These are phyloP conservation scores for Calycopis cecrops DNA, from an alignment of 1,140 invertebrate genomes.

Conservation along the genomic window DNA sequence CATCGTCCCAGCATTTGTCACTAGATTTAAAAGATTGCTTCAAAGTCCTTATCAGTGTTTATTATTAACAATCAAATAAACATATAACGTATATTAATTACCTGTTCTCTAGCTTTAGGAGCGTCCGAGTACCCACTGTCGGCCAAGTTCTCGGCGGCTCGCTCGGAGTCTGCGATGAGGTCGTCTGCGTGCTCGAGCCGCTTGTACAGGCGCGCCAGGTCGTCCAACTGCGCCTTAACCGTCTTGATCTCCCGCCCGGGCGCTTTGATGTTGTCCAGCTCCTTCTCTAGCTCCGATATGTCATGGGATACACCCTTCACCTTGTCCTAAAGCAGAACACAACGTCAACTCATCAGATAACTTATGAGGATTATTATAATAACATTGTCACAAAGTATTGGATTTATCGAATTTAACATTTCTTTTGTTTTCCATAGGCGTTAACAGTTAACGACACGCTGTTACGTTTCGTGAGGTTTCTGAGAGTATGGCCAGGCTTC, in stretches of 20 bases:
- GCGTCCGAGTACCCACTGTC: slow-evolving; percentile 90
- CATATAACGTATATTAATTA: slow-evolving; percentile 19
- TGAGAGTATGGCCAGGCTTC: too few relatives aligned
- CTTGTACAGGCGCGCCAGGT: slow-evolving; percentile 81
- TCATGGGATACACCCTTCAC: slow-evolving; percentile 86
- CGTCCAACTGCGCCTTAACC: slow-evolving; percentile 89
- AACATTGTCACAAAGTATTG: too few relatives aligned
- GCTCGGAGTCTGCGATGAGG: slow-evolving; percentile 82
- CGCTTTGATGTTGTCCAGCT: slow-evolving; percentile 89
- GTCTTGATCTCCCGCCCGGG: slow-evolving; percentile 91
- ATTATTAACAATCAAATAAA: not conserved
- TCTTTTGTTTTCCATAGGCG: too few relatives aligned
- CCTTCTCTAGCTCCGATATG: slow-evolving; percentile 86
- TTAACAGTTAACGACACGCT: too few relatives aligned
- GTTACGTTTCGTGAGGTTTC: too few relatives aligned
- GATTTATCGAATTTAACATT: too few relatives aligned
- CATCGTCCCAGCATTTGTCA: too few relatives aligned
- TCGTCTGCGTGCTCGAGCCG: slow-evolving; percentile 82
- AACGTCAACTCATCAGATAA: too few relatives aligned
- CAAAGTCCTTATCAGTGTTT: too few relatives aligned
- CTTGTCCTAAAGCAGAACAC: slow-evolving; percentile 77
- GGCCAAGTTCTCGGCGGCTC: slow-evolving; percentile 84
- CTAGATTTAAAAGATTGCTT: too few relatives aligned
- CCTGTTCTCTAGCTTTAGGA: slow-evolving; percentile 83
- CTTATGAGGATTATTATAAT: too few relatives aligned